Conservation (phyloP, 1,140 invertebrate genomes). For the Meloidogyne chitwoodi region DNA sequence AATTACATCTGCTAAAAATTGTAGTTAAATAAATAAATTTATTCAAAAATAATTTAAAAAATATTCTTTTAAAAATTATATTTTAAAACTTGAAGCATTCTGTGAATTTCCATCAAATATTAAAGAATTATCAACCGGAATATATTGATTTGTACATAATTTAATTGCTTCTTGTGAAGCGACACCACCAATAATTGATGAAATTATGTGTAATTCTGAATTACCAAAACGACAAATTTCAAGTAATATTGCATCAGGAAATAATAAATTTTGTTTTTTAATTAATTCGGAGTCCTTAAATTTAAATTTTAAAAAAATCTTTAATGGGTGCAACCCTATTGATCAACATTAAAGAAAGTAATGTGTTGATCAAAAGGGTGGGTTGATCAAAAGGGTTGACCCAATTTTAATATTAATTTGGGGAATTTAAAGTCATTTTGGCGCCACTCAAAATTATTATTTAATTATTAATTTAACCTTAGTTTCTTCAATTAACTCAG, state of each 20-base stretch:
- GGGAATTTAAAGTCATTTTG: too few species aligned
- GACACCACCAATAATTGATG: conserved; percentile 84
- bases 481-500: conserved; percentile 11
- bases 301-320: not conserved
- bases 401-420: too few species aligned
- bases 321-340: too few species aligned
- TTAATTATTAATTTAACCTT: too few species aligned
- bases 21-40: not conserved
- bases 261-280: conserved; percentile 5
- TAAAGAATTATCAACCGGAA: conserved; percentile 89
- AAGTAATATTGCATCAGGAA: conserved; percentile 29
- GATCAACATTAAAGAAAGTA: too few species aligned
- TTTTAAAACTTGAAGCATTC: conserved; percentile 66
- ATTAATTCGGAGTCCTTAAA: conserved; percentile 30
- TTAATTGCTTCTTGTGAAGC: conserved; percentile 94
- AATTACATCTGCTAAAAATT: not conserved
- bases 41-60: not conserved
- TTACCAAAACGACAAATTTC: conserved; percentile 74
- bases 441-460: too few species aligned
- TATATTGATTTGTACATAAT: conserved; percentile 91
- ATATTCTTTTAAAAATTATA: not conserved
- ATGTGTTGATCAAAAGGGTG: too few species aligned
- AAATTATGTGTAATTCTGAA: conserved; percentile 87
- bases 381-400: too few species aligned
- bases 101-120: conserved; percentile 80